A percentile compares a stretch with the other conserved stretches of the same genome.
phyloP scores from a whole-genome alignment of 2,797 vertebrate species.

The Myiotriccus ornatus region DNA sequence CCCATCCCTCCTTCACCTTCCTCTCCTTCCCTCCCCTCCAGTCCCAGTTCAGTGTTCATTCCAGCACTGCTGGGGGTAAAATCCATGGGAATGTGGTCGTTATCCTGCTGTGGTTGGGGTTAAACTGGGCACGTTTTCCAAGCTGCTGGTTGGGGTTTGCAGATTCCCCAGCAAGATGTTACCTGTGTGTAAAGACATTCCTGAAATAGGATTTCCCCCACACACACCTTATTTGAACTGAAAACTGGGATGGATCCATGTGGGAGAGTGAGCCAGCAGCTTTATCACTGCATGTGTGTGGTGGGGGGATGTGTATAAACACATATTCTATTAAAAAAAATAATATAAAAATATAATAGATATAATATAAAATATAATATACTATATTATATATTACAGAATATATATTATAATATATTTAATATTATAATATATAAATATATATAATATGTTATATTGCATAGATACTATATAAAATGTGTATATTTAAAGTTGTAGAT shows the following conservation, averaged over 20 bases:
- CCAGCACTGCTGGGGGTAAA: accelerated
- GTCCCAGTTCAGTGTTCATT: not conserved
- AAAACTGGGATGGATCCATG: not conserved
- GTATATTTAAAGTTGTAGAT: too few relatives aligned
- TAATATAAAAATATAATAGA: not conserved
- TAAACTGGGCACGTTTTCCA: not conserved
- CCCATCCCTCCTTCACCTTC: not conserved
- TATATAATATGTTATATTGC: too few relatives aligned
- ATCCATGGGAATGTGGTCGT: accelerated
- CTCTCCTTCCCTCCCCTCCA: not conserved
- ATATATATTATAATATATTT: too few relatives aligned
- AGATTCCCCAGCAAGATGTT: not conserved
- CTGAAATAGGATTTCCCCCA: not conserved
- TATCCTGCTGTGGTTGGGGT: not conserved
- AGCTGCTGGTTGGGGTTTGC: not conserved
- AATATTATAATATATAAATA: too few relatives aligned
- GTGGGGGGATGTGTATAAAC: not conserved
- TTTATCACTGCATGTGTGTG: not conserved
- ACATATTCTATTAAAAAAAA: too few relatives aligned
- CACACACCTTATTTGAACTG: not conserved
- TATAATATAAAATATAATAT: not conserved
- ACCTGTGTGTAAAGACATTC: not conserved
- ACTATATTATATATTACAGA: too few relatives aligned
- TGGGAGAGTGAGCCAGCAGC: not conserved
- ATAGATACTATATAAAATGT: too few relatives aligned